Evolutionary conservation across 2,113 vertebrate genomes (phyloP).

Genomic region (Sapajus apella): DNA sequence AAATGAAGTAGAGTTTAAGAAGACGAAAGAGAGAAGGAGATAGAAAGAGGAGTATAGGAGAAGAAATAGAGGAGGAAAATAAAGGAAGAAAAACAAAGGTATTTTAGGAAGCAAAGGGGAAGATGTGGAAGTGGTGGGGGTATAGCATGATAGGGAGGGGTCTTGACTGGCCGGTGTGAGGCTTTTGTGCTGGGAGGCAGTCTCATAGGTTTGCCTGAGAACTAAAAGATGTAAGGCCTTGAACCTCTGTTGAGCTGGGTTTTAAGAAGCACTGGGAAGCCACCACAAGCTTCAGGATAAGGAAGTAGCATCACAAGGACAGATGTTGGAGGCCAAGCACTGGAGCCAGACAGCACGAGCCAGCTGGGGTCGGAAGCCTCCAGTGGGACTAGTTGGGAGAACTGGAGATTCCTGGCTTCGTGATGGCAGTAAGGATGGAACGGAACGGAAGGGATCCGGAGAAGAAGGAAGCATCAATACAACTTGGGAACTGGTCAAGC

Average conservation of each 20-base stretch:
- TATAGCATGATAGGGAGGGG: rapidly evolving
- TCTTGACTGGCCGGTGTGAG: background rate
- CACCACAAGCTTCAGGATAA: background rate
- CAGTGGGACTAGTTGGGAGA: background rate
- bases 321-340: background rate
- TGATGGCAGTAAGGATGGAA: background rate
- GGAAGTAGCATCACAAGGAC: background rate
- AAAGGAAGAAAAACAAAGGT: background rate
- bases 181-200: background rate
- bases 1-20: background rate
- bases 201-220: background rate
- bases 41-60: background rate
- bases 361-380: background rate
- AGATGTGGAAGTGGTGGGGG: background rate
- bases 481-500: background rate
- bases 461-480: background rate
- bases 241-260: background rate
- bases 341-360: background rate
- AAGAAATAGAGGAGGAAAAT: background rate
- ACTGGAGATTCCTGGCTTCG: background rate
- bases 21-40: background rate
- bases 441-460: background rate
- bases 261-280: background rate
- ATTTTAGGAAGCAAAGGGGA: background rate
- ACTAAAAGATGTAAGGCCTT: background rate